These are phyloP conservation scores for Dryadula phaetusa DNA, from an alignment of 2,888 invertebrate genomes.

Conservation along the genomic window DNA sequence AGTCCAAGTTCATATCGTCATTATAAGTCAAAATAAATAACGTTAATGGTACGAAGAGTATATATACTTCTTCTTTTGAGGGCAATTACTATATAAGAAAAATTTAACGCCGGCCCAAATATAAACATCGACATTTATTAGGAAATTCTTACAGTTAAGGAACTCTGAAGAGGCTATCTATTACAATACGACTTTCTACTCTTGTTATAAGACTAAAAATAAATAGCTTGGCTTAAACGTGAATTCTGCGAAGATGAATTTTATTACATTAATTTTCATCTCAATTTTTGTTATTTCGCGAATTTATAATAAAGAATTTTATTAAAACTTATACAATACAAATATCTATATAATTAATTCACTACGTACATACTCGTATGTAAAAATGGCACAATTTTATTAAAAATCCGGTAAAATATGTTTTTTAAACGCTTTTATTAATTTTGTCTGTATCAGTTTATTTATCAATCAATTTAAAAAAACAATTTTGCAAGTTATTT, in stretches of 20 bases:
- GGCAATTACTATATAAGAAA: neutral
- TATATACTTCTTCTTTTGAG: neutral
- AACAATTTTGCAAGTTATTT: too few species aligned
- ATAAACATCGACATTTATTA: conserved; percentile 27
- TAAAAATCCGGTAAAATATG: too few species aligned
- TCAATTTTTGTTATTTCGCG: neutral
- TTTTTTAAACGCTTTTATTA: too few species aligned
- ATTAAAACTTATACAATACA: too few species aligned
- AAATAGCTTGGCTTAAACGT: neutral
- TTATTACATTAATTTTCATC: neutral
- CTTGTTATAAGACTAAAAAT: neutral
- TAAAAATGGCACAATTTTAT: too few species aligned
- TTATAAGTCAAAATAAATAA: neutral
- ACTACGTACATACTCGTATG: too few species aligned
- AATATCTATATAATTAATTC: too few species aligned
- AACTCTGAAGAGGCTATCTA: conserved; percentile 27
- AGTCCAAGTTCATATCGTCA: neutral
- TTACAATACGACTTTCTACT: conserved; percentile 23
- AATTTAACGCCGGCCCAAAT: neutral
- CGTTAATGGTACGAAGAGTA: neutral
- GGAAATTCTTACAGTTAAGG: conserved; percentile 19
- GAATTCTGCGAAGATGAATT: neutral
- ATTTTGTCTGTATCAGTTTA: too few species aligned
- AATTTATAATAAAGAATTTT: neutral
- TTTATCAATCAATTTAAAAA: too few species aligned